Base-by-base conservation (phyloP, 2,113 vertebrate genomes). In the Cyanoramphus novaezelandiae region DNA sequence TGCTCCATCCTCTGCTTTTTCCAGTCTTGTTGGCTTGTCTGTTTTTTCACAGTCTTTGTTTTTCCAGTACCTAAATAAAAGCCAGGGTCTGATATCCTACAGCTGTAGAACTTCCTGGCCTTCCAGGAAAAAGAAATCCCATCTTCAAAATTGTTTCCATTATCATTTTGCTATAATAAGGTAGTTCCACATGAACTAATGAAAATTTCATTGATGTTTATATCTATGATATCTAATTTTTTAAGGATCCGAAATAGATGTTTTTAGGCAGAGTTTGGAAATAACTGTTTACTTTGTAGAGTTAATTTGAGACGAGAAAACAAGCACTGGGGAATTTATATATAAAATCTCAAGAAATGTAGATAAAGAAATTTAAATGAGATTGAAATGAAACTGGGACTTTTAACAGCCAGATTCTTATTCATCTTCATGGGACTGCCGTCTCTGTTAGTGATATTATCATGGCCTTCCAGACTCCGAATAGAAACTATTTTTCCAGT, bases 31-130 rank as follows among this genome's bases (percentile, higher is more conserved):
- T 7, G 43, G 59, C 27, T 68, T 72, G 16, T 21, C 52, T 60
- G 3, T 44, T 82, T 77, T 90, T 74, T 59, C 35, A 17, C 13
- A 49, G 37, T 39, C 69, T 71, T 60, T 94, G 57, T 25, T 86
- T 94, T 92, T 77, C 75, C 49, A 96, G 67, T 25, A 75, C 65
- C 80, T 87, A 77, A 96, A 86, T 75, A 94, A 86, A 95, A 96
- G 88, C 86, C 92, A 94, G 80, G 8, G 17, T 24, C 69, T 96
- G 83, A 87, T 89, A 87, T 27, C 59, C 33, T 29, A 49, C 86
- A 93, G 92, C 88, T 94, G 90, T 78, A 75, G 86, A 84, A 80
- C 69, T 81, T 24, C 23, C 87, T 91, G 82, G 37, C 68, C 65
- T 90, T 92, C 43, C 88, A 92, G 60, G 55, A 81, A 86, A 94